These are phyloP conservation scores for Centroberyx gerrardi DNA, from an alignment of 2,797 vertebrate genomes.

Conservation along the genomic window DNA sequence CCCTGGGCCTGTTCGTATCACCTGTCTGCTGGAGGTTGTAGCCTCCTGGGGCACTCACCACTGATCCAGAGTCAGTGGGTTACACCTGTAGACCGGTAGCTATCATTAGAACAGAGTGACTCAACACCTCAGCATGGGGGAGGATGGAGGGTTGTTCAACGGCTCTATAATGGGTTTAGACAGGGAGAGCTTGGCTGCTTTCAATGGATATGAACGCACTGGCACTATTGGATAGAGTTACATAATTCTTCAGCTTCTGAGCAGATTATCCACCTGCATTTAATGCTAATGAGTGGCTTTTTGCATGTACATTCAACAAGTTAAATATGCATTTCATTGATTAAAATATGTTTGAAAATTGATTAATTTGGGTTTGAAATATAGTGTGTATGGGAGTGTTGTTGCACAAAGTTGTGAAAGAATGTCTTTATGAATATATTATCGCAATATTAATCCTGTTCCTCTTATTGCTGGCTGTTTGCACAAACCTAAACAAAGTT, in stretches of 20 bases:
- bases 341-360: background rate
- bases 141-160: conserved; percentile 34
- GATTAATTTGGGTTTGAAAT: too few species aligned
- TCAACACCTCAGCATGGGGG: conserved; percentile 52
- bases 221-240: conserved; percentile 58
- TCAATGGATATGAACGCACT: conserved; percentile 43
- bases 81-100: conserved; percentile 71
- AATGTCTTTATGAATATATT: too few species aligned
- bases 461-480: too few species aligned
- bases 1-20: conserved; percentile 63
- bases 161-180: conserved; percentile 54
- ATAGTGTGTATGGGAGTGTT: too few species aligned
- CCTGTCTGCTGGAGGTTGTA: conserved; percentile 57
- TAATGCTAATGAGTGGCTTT: background rate
- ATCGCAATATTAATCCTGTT: too few species aligned
- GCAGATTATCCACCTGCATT: conserved; percentile 33
- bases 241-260: conserved; percentile 45
- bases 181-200: conserved; percentile 34
- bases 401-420: too few species aligned
- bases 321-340: conserved; percentile 14
- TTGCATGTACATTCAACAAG: conserved; percentile 14
- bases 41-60: conserved; percentile 38
- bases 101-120: conserved; percentile 65
- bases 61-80: conserved; percentile 64
- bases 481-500: too few species aligned